Base-by-base conservation (phyloP, 2,113 vertebrate genomes). In the Halcyon malimbica region DNA sequence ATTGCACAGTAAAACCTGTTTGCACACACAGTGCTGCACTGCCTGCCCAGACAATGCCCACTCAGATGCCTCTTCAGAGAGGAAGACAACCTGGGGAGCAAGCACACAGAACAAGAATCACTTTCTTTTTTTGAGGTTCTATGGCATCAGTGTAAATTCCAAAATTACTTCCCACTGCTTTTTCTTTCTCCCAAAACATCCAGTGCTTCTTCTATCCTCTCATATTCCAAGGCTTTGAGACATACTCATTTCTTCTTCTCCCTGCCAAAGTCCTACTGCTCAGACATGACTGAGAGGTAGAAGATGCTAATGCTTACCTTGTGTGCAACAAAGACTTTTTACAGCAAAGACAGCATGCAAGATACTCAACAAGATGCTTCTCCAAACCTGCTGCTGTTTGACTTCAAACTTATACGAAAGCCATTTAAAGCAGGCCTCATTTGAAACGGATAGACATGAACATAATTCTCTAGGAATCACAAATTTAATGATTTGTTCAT, bases 11-110 rank as follows among this genome's bases (percentile, higher is more conserved):
- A 16, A 48, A 48, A 17, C 31, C 50, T 44, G 29, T 6, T 33
- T 20, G 57, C 56, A 26, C 28, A 35, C 35, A 39, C 8, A 6
- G 31, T 4, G 12, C 63, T 11, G 19, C 7, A 1, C 56, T 17
- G n/a, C 59, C 35, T 3, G 0, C 35, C 37, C 42, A 35, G 57
- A 33, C 0, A 0, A 8, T 33, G 48, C 59, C 15, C 7, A 4
- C 33, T 41, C 70, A 60, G 11, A 13, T 14, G 51, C 10, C 42
- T 60, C 83, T 46, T 20, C 46, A 54, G n/a, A 77, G 15, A 50
- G 14, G 20, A 10, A 16, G n/a, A 41, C 26, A 56, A 42, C 10
- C 28, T 5, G 4, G 71, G 29, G 4, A 67, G 4, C 24, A 13
- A 70, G 33, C 44, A 64, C 4, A 5, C 20, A 87, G 51, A 31